A percentile compares a stretch with the other conserved stretches of the same genome.
These are phyloP conservation scores for Achatina immaculata DNA, from an alignment of 1,140 invertebrate genomes.

Conservation along the genomic window DNA sequence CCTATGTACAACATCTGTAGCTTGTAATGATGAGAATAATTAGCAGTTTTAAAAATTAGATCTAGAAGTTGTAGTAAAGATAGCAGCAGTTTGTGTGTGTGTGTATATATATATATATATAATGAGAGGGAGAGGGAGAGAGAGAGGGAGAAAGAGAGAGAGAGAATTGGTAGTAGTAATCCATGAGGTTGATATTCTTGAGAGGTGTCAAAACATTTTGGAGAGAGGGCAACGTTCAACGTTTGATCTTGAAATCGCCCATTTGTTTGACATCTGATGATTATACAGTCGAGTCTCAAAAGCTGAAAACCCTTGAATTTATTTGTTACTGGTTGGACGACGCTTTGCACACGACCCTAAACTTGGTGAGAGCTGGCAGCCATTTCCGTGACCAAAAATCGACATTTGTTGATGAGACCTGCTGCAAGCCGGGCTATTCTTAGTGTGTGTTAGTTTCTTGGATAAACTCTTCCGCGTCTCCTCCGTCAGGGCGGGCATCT, in stretches of 20 bases:
- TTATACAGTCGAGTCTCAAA: no score
- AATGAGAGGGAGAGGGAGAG: conserved; percentile 25
- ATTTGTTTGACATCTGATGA: no score
- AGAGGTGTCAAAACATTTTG: no score
- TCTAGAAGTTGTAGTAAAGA: neutral
- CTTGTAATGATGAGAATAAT: no score
- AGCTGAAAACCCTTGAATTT: neutral
- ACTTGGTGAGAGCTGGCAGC: conserved; percentile 15
- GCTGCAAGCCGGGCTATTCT: neutral
- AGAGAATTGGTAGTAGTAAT: neutral
- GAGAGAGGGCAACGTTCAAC: no score
- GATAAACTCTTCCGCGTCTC: neutral
- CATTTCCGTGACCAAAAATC: conserved; percentile 41
- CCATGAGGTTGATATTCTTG: no score
- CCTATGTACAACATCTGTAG: no score
- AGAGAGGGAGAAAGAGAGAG: conserved; percentile 28
- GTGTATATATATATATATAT: neutral
- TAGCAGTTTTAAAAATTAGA: no score
- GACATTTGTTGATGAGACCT: conserved; percentile 35
- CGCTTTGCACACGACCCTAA: conserved; percentile 36
- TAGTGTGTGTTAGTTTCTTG: conserved; percentile 28
- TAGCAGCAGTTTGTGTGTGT: neutral
- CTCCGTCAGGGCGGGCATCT: neutral
- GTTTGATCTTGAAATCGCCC: no score
- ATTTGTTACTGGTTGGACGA: neutral